Conservation (phyloP, 2,797 vertebrate genomes). For the Rousettus madagascariensis region DNA sequence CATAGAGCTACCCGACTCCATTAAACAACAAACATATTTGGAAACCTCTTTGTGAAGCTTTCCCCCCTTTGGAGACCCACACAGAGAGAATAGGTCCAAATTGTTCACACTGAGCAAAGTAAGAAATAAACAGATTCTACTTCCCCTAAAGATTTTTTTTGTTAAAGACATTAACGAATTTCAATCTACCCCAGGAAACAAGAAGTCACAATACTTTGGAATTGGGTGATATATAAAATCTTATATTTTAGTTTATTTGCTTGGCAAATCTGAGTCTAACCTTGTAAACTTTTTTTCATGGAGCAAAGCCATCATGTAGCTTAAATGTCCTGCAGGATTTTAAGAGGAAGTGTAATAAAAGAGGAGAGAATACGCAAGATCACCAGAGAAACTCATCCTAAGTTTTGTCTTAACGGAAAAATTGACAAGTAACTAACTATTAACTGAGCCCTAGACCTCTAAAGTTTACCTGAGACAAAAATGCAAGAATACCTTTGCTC, state of each 20-base stretch:
- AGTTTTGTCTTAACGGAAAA: not conserved
- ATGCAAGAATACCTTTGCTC: not conserved
- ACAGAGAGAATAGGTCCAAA: not conserved
- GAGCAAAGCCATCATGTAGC: not conserved
- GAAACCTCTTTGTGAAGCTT: not conserved
- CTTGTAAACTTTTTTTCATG: not conserved
- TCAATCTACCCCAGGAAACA: not conserved
- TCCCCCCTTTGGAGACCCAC: not conserved
- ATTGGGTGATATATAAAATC: not conserved
- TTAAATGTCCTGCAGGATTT: not conserved
- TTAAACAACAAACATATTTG: not conserved
- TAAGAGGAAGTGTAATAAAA: not conserved
- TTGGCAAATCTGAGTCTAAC: constrained; percentile 11
- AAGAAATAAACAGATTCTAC: not conserved
- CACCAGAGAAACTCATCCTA: not conserved
- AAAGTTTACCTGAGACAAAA: not conserved
- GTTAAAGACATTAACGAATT: not conserved
- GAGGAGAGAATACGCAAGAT: not conserved
- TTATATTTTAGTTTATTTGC: not conserved
- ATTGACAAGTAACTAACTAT: not conserved
- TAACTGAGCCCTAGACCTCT: not conserved
- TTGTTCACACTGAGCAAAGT: not conserved
- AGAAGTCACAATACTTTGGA: not conserved
- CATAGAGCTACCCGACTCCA: not conserved
- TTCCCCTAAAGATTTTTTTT: not conserved